Evolutionary conservation across 2,888 invertebrate genomes (phyloP), one percentile per base, ranked within the genome.

Genomic region (Spatulosminthurus flaviceps): DNA sequence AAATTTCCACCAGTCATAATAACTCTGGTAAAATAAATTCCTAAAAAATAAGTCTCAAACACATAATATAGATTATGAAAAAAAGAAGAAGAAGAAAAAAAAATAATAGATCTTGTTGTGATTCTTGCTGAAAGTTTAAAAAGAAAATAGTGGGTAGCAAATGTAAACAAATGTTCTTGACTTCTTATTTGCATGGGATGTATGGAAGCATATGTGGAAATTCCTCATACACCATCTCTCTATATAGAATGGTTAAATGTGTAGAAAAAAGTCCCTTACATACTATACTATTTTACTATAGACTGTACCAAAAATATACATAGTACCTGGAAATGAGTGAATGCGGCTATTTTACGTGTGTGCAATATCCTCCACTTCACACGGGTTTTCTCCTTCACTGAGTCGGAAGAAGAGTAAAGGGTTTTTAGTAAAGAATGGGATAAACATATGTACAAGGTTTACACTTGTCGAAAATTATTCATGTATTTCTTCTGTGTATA

Each of bases 141-240:
- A 34, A 67, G 34, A 9, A 42, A 66, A 66, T 43, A 1, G 7
- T 19, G 11, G 43, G 67, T 69, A 51, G 67, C 21, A 76, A 76
- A 76, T 76, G 76, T 76, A 76, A 66, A 76, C 66, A 76, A 42
- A 42, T n/a, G 34, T 22, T 34, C 28, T 41, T 42, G 21, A 70
- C 64, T 64, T 64, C 16, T 16, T n/a, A n/a, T n/a, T n/a, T n/a
- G n/a, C n/a, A n/a, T n/a, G n/a, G n/a, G n/a, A n/a, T n/a, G n/a
- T n/a, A n/a, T n/a, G 22, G n/a, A 64, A 64, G 64, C 64, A 64
- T 61, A n/a, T 22, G 41, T 21, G 22, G 21, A 42, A 41, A 34
- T 70, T 70, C 51, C 51, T 51, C n/a, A n/a, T n/a, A n/a, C n/a
- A 41, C 7, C 7, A 41, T 41, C 41, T 41, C 9, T 41, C 41